A percentile compares a stretch with the other conserved stretches of the same genome.
phyloP scores from a whole-genome alignment of 2,888 invertebrate genomes.

The Tridacna crocea region DNA sequence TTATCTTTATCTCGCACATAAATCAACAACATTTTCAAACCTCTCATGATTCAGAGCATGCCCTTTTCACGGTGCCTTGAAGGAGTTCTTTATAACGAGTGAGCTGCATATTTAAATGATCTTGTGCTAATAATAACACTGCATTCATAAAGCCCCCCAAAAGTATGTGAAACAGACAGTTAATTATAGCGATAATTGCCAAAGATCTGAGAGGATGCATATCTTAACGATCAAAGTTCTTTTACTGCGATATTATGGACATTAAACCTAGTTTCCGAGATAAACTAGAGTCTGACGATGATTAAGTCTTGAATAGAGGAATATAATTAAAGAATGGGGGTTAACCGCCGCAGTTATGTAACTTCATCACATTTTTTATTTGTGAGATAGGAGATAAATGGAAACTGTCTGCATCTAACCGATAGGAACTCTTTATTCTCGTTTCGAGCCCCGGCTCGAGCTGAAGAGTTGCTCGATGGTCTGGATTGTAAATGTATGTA shows the following conservation, averaged over 20 bases:
- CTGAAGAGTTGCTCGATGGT: no score
- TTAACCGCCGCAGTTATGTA: no score
- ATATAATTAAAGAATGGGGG: conserved; percentile 7
- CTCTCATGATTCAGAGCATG: no score
- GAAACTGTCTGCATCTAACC: no score
- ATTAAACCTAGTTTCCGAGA: conserved; percentile 21
- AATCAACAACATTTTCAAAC: no score
- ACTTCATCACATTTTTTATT: no score
- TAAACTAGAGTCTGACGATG: conserved; percentile 19
- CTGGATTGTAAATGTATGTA: no score
- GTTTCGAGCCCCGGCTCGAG: no score
- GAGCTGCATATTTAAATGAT: conserved; percentile 17
- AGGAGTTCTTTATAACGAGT: no score
- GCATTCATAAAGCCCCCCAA: conserved; percentile 7
- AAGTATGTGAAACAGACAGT: conserved; percentile 28
- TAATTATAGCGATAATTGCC: conserved; percentile 29
- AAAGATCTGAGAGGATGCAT: conserved; percentile 20
- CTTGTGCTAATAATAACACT: conserved; percentile 6
- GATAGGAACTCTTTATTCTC: no score
- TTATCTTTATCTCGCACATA: neutral
- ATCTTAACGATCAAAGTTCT: conserved; percentile 39
- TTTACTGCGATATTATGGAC: conserved; percentile 27
- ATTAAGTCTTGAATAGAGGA: conserved; percentile 12
- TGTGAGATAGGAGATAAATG: no score
- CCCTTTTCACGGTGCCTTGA: no score